Evolutionary conservation across 1,140 invertebrate genomes (phyloP).

Genomic region (Panulirus ornatus): DNA sequence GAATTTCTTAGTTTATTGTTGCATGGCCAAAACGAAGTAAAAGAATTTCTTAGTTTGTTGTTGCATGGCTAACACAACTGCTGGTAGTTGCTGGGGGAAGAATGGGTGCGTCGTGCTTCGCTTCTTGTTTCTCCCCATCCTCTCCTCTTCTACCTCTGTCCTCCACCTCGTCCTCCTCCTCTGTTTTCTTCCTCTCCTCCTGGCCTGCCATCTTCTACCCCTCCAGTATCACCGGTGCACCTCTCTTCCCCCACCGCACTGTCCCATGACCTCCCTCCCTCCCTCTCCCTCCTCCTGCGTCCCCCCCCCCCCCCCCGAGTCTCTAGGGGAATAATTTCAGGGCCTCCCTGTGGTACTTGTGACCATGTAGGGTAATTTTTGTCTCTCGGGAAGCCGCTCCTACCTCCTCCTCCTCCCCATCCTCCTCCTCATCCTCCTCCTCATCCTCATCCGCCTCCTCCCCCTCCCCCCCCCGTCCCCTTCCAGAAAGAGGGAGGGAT

Average conservation of each 20-base stretch:
- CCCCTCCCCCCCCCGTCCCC: not conserved
- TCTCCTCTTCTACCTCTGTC: not conserved
- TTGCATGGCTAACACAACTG: not conserved
- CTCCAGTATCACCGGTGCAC: not conserved
- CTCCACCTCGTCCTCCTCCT: slow-evolving; percentile 16
- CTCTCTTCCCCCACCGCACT: not conserved
- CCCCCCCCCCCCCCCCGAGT: not conserved
- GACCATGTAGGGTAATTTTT: not conserved
- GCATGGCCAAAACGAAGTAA: not conserved
- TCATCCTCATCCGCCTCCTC: not conserved
- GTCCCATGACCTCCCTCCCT: not conserved
- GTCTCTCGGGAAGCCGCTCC: not conserved
- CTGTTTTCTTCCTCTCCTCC: not conserved
- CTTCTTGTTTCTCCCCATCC: not conserved
- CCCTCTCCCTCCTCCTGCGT: not conserved
- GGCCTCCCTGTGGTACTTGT: not conserved
- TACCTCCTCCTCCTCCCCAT: no score
- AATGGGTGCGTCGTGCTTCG: not conserved
- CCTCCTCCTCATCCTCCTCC: not conserved
- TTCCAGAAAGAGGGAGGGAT: not conserved
- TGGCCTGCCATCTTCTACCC: not conserved
- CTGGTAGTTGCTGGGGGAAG: not conserved
- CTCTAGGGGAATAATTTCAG: not conserved
- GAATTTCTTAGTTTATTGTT: not conserved
- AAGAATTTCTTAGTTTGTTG: not conserved